Conservation (phyloP, 2,113 vertebrate genomes). For the Tamias sibiricus region DNA sequence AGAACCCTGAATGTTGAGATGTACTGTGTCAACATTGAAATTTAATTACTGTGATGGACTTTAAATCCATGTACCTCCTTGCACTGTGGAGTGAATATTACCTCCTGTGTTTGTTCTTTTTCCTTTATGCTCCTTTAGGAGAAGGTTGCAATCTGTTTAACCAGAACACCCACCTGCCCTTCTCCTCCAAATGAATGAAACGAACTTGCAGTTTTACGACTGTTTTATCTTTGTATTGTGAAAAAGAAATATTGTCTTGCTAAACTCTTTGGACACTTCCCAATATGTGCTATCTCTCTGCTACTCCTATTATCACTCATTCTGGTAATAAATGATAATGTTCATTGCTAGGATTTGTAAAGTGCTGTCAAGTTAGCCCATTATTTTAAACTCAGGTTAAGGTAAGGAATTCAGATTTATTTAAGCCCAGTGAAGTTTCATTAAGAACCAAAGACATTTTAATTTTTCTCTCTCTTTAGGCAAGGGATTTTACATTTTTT, state of each 20-base stretch:
- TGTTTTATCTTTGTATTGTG: constrained; percentile 52
- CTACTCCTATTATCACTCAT: constrained; percentile 61
- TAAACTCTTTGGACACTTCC: constrained; percentile 62
- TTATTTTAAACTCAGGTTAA: constrained; percentile 78
- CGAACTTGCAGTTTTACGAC: constrained; percentile 16
- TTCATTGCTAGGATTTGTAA: constrained; percentile 69
- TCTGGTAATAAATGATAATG: constrained; percentile 57
- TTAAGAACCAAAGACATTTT: constrained; percentile 74
- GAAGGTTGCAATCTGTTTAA: constrained; percentile 46
- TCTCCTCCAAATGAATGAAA: constrained; percentile 50
- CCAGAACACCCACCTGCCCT: background rate
- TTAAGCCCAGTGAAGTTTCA: constrained; percentile 68
- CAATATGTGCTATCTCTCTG: background rate
- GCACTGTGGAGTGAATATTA: constrained; percentile 28
- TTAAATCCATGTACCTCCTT: constrained; percentile 29
- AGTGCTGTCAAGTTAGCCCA: constrained; percentile 65
- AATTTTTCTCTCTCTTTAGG: constrained; percentile 77
- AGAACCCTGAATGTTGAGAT: constrained; percentile 54
- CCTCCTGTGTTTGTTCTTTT: constrained; percentile 51
- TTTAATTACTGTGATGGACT: constrained; percentile 62
- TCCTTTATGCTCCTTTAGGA: constrained; percentile 13
- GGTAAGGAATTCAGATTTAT: constrained; percentile 76
- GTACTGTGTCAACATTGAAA: constrained; percentile 73
- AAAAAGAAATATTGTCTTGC: constrained; percentile 69
- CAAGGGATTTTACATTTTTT: constrained; percentile 77